A percentile compares a stretch with the other conserved stretches of the same genome.
These are phyloP conservation scores for Premnoplex brunnescens DNA, from an alignment of 2,797 vertebrate genomes.

Conservation along the genomic window DNA sequence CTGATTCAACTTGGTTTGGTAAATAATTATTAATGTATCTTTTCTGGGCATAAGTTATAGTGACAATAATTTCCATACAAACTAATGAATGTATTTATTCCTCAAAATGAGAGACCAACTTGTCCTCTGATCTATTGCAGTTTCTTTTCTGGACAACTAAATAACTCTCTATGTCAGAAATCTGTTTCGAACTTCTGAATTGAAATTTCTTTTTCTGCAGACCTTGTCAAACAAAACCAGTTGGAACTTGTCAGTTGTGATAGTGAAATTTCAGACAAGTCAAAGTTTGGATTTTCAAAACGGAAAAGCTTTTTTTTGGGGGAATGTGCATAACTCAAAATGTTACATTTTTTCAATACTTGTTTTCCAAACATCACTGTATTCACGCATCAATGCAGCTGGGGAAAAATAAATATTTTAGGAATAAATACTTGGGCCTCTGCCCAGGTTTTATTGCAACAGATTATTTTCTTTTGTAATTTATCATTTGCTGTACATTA, in stretches of 20 bases:
- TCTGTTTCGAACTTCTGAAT: neutral
- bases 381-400: neutral
- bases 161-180: neutral
- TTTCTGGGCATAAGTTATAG: neutral
- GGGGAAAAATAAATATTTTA: slow-evolving; percentile 45
- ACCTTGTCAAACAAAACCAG: neutral
- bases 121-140: neutral
- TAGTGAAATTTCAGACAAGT: neutral
- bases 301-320: neutral
- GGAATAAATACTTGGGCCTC: slow-evolving; percentile 48
- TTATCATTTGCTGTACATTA: slow-evolving; percentile 29
- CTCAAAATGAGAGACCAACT: neutral
- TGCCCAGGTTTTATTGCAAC: slow-evolving; percentile 39
- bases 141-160: neutral
- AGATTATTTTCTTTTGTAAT: slow-evolving; percentile 40
- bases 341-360: neutral
- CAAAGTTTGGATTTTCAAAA: neutral
- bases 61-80: neutral
- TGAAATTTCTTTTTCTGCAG: neutral
- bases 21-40: neutral
- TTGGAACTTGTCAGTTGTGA: neutral
- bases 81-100: neutral
- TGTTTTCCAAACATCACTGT: neutral
- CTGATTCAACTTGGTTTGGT: neutral
- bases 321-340: neutral